Base-by-base conservation (phyloP, 2,797 vertebrate genomes). In the Trachurus trachurus region DNA sequence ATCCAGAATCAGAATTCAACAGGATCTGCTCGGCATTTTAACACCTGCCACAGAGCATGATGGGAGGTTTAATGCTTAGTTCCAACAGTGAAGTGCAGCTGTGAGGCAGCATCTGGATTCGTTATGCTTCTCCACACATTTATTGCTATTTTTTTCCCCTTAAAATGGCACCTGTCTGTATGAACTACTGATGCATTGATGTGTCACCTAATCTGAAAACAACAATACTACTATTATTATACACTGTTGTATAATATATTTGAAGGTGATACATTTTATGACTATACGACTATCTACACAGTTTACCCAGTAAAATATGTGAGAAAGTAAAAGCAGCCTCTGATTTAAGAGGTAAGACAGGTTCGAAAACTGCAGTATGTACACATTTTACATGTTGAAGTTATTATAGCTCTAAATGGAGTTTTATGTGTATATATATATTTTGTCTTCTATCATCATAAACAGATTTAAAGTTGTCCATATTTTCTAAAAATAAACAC, bases 401-500 rank as follows among this genome's bases (percentile, higher is more conserved):
- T 52, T 21, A 34, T 15, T 6, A 13, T 29, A 26, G 16, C 16
- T 61, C 34, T 40, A 61, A 47, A 26, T 17, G 15, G 13, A 9
- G 42, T 19, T 22, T 21, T 60, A 12, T 50, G 15, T 40, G 5
- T 59, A 7, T 5, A 26, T 29, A 37, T 52, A 47, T 66, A 60
- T n/a, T 52, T 42, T 58, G 37, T 69, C 61, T 57, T 39, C 62
- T 22, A 8, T 53, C 19, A 22, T 9, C 39, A 17, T 12, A 17
- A 37, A 17, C 49, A 66, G 42, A 72, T 56, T 63, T 63, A 39
- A 62, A 29, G 15, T 56, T 39, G 50, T 80, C 56, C 58, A 72
- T 26, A 21, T 47, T 31, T 59, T 74, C 82, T 67, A 79, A 87
- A 83, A 85, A 76, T 76, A 90, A 78, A 72, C 53, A 19, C 66